A percentile compares a stretch with the other conserved stretches of the same genome.
These are phyloP conservation scores for Vannuccia rotundouncinata DNA, from an alignment of 2,888 invertebrate species.

Conservation along the genomic window DNA sequence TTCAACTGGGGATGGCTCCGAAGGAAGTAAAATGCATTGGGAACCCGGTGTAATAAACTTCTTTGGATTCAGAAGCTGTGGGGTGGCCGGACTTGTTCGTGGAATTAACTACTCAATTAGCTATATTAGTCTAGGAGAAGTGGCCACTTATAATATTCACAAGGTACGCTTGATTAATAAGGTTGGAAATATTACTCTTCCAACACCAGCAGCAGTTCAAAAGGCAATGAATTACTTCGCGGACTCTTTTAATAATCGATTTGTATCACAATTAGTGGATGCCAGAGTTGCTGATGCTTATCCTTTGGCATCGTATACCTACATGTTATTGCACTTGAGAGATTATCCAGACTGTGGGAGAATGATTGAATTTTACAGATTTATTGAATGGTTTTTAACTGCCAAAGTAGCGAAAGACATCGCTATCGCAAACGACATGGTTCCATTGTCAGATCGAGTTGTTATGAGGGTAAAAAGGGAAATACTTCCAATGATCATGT, in stretches of 20 bases:
- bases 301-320: slow-evolving; percentile 49
- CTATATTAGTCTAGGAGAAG: slow-evolving; percentile 47
- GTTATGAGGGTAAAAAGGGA: slow-evolving; percentile 40
- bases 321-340: slow-evolving; percentile 45
- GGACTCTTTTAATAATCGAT: slow-evolving; percentile 28
- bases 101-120: slow-evolving; percentile 46
- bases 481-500: slow-evolving; percentile 45
- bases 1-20: slow-evolving; percentile 35
- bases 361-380: slow-evolving; percentile 48
- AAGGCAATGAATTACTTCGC: slow-evolving; percentile 43
- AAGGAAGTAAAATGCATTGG: slow-evolving; percentile 41
- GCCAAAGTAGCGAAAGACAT: neutral
- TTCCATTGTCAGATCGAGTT: slow-evolving; percentile 43
- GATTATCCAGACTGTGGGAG: slow-evolving; percentile 43
- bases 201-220: slow-evolving; percentile 43
- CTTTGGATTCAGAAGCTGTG: slow-evolving; percentile 44
- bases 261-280: slow-evolving; percentile 43
- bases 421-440: slow-evolving; percentile 42
- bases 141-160: slow-evolving; percentile 39
- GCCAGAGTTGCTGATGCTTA: slow-evolving; percentile 42
- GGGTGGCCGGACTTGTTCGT: slow-evolving; percentile 45
- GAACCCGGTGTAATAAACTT: slow-evolving; percentile 41
- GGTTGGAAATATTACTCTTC: slow-evolving; percentile 42
- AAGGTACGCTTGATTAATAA: slow-evolving; percentile 43
- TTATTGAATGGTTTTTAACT: slow-evolving; percentile 46